phyloP scores from a whole-genome alignment of 2,797 vertebrate species.

The Heliangelus exortis region DNA sequence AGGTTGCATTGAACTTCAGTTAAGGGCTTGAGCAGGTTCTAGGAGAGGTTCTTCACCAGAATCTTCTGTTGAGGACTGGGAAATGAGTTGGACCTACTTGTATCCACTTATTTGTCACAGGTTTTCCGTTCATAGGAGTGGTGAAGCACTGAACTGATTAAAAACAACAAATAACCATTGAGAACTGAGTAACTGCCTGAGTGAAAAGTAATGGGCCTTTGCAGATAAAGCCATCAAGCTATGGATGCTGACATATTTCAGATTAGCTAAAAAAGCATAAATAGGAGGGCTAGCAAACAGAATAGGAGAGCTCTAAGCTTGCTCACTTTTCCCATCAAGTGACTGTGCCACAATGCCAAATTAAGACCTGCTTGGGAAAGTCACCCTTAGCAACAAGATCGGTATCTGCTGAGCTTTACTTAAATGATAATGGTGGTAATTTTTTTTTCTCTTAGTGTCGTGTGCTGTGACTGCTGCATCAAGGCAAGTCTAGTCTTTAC shows the following conservation, averaged over 20 bases:
- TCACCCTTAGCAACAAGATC: not conserved
- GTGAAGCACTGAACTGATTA: not conserved
- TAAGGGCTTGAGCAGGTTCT: not conserved
- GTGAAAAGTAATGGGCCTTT: not conserved
- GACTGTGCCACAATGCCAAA: not conserved
- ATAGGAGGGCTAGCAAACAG: not conserved
- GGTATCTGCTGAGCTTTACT: not conserved
- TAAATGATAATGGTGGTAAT: not conserved
- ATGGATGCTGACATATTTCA: not conserved
- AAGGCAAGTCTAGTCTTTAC: conserved; percentile 64
- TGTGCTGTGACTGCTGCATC: conserved; percentile 69
- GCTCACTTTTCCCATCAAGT: not conserved
- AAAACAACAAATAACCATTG: not conserved
- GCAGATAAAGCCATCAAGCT: conserved; percentile 18
- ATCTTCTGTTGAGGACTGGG: not conserved
- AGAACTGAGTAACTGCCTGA: not conserved
- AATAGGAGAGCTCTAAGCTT: not conserved
- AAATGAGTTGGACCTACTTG: not conserved
- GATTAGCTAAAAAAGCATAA: not conserved
- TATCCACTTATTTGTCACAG: not conserved
- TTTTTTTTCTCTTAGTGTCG: conserved; percentile 45
- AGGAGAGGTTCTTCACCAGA: not conserved
- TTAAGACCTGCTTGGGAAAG: not conserved
- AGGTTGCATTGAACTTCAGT: not conserved
- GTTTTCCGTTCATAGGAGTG: not conserved